Conservation (phyloP, 2,113 vertebrate species). For the Gymnarchus niloticus region DNA sequence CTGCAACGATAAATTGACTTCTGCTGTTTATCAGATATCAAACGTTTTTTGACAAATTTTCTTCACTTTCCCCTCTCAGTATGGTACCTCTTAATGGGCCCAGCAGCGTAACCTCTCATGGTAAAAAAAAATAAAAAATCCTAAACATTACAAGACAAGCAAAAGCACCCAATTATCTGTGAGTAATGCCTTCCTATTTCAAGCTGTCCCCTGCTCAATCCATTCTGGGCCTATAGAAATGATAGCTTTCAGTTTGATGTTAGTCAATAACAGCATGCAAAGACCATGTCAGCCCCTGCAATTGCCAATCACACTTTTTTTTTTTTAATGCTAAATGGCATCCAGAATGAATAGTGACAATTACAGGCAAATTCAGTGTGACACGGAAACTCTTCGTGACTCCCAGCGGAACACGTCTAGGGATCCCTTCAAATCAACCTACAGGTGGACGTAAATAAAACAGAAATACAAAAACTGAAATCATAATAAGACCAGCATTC, state of each 20-base stretch:
- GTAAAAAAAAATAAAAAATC: conserved; percentile 56
- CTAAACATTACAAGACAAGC: conserved; percentile 31
- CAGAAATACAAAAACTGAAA: neutral
- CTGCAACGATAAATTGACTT: conserved; percentile 88
- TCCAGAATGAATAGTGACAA: conserved; percentile 31
- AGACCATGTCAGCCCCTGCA: neutral
- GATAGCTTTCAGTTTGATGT: conserved; percentile 28
- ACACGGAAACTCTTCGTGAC: conserved; percentile 19
- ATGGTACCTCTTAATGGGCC: conserved; percentile 79
- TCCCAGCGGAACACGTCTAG: conserved; percentile 4
- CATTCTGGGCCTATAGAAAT: conserved; percentile 26
- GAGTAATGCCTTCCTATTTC: conserved; percentile 70
- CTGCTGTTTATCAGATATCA: conserved; percentile 87
- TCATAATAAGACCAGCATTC: neutral
- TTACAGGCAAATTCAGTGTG: neutral
- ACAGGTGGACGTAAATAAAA: conserved; percentile 15
- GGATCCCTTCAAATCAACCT: neutral
- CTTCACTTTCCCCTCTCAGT: conserved; percentile 76
- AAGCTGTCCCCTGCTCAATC: conserved; percentile 28
- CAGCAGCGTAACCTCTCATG: conserved; percentile 69
- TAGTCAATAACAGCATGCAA: conserved; percentile 29
- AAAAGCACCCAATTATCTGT: conserved; percentile 78
- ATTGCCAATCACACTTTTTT: conserved; percentile 23
- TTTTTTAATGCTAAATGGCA: conserved; percentile 17
- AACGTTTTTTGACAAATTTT: conserved; percentile 76